phyloP scores from a whole-genome alignment of 2,113 vertebrate species.

The Phoenicopterus ruber region DNA sequence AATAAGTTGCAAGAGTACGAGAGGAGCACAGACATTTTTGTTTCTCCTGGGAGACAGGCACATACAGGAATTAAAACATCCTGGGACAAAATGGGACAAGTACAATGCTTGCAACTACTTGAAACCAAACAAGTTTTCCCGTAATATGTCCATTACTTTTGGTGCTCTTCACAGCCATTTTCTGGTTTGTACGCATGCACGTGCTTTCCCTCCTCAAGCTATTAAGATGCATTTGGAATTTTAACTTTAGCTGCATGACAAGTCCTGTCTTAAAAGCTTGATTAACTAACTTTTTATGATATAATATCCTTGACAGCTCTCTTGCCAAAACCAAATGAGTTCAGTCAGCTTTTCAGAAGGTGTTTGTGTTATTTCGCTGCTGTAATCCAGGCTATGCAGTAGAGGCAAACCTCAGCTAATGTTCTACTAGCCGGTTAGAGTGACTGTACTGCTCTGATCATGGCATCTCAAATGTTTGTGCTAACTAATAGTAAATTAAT shows the following conservation, averaged over 20 bases:
- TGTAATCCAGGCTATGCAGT: not conserved
- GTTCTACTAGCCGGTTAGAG: not conserved
- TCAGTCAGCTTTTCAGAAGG: slow-evolving; percentile 34
- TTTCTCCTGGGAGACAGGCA: not conserved
- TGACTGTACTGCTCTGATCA: not conserved
- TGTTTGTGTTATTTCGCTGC: not conserved
- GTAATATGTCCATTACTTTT: not conserved
- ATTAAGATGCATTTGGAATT: not conserved
- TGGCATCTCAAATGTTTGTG: not conserved
- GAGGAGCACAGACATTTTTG: not conserved
- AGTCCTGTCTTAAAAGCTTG: not conserved
- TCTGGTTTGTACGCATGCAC: not conserved
- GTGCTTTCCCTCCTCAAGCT: not conserved
- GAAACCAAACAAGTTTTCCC: not conserved
- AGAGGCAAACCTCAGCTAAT: not conserved
- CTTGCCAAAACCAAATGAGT: not conserved
- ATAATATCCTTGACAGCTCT: not conserved
- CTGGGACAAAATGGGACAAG: not conserved
- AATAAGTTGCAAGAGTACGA: not conserved
- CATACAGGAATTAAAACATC: not conserved
- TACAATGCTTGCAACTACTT: not conserved
- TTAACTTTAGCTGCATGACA: not conserved
- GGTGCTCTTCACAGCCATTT: not conserved
- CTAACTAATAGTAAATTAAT: not conserved
- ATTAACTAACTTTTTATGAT: not conserved